These are phyloP conservation scores for Meleagris gallopavo DNA, from an alignment of 2,113 vertebrate genomes.

Conservation along the genomic window DNA sequence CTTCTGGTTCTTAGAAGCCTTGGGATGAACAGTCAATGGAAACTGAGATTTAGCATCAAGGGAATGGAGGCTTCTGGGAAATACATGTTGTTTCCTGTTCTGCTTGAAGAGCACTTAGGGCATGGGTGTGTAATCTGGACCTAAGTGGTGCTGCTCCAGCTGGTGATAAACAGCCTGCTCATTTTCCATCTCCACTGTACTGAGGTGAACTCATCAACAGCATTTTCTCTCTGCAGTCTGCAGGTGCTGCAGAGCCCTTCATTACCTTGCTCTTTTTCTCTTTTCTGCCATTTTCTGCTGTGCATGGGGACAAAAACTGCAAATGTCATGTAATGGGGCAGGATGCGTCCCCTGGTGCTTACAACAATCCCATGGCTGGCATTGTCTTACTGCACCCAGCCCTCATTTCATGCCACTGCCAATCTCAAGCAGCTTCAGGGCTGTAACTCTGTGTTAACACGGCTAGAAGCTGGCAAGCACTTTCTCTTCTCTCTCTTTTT, in stretches of 20 bases:
- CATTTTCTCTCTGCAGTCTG: not conserved
- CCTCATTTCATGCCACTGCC: not conserved
- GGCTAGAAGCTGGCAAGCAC: not conserved
- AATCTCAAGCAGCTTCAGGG: rapidly evolving
- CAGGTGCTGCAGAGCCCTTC: not conserved
- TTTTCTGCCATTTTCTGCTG: not conserved
- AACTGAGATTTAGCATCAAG: not conserved
- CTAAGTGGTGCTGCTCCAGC: not conserved
- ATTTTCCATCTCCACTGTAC: rapidly evolving
- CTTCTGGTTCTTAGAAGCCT: not conserved
- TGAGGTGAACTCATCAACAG: not conserved
- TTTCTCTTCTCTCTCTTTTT: not conserved
- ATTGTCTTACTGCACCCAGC: not conserved
- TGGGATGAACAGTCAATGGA: not conserved
- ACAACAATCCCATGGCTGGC: not conserved
- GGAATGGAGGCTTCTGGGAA: rapidly evolving
- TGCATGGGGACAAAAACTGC: not conserved
- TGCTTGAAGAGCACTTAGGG: not conserved
- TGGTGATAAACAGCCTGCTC: not conserved
- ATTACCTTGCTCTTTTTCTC: not conserved
- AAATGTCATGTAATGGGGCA: not conserved
- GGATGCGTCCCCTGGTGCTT: not conserved
- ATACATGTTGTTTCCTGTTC: not conserved
- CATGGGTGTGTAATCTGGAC: not conserved
- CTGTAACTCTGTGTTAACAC: rapidly evolving